phyloP scores from a whole-genome alignment of 2,797 vertebrate genomes.

The Tapera naevia region DNA sequence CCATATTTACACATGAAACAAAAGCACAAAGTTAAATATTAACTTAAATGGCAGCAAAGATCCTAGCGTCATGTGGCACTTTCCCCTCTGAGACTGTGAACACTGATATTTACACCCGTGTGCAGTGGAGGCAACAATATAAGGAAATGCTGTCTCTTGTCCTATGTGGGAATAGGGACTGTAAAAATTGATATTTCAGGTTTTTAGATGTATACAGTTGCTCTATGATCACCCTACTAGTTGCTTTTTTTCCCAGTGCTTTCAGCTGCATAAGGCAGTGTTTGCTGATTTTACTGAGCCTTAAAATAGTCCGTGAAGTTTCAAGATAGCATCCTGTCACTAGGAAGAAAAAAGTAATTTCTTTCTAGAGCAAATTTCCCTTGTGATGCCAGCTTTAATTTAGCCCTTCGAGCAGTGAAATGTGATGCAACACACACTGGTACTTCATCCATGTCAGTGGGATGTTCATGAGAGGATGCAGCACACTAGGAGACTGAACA shows the following conservation, averaged over 20 bases:
- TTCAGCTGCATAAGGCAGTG: neutral
- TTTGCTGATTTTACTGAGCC: neutral
- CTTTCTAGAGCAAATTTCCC: neutral
- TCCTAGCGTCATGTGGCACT: neutral
- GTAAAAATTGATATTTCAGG: neutral
- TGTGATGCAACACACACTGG: neutral
- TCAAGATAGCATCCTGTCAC: neutral
- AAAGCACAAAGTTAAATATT: constrained; percentile 22
- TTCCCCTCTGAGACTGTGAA: neutral
- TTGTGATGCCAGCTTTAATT: neutral
- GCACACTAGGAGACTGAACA: neutral
- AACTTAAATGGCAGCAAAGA: constrained; percentile 1
- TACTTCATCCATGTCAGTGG: neutral
- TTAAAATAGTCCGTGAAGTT: neutral
- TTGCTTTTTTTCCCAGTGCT: neutral
- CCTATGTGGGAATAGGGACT: neutral
- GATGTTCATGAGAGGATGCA: neutral
- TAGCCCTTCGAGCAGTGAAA: neutral
- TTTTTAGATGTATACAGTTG: neutral
- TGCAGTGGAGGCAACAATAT: neutral
- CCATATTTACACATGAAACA: neutral
- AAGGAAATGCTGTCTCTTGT: neutral
- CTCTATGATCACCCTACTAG: neutral
- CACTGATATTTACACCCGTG: neutral
- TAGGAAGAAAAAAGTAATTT: neutral